phyloP scores from a whole-genome alignment of 2,113 vertebrate species.

The Macquaria australasica region DNA sequence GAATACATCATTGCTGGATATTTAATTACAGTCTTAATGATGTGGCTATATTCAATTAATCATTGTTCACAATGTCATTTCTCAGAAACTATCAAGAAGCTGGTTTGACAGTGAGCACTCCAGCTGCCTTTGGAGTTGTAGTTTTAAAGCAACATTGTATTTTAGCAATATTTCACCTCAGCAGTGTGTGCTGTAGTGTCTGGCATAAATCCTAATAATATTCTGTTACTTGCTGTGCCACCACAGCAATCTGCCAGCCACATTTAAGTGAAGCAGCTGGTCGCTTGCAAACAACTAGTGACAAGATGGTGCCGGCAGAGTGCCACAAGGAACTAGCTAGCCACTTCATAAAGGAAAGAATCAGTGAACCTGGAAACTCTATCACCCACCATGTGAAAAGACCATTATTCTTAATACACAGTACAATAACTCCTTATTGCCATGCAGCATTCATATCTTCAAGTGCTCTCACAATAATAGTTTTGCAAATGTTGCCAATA shows the following conservation, averaged over 20 bases:
- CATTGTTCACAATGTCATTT: neutral
- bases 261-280: slow-evolving; percentile 36
- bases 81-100: neutral
- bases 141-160: neutral
- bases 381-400: slow-evolving; percentile 41
- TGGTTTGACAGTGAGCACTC: neutral
- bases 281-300: slow-evolving; percentile 42
- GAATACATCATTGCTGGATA: slow-evolving; percentile 4
- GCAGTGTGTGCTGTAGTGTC: neutral
- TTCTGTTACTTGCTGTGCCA: slow-evolving; percentile 12
- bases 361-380: slow-evolving; percentile 43
- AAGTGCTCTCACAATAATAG: slow-evolving; percentile 61
- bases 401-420: slow-evolving; percentile 53
- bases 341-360: slow-evolving; percentile 45
- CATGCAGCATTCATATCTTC: slow-evolving; percentile 60
- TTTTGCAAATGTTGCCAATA: slow-evolving; percentile 72
- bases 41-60: neutral
- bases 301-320: slow-evolving; percentile 27
- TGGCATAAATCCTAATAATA: slow-evolving; percentile 20
- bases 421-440: slow-evolving; percentile 59
- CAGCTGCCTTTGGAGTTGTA: neutral
- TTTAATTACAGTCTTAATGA: neutral
- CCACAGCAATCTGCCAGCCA: slow-evolving; percentile 15
- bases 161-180: neutral
- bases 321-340: slow-evolving; percentile 13